Evolutionary conservation across 2,113 vertebrate species (phyloP), one percentile per base, ranked within the genome.

Genomic region (Platysteira castanea): DNA sequence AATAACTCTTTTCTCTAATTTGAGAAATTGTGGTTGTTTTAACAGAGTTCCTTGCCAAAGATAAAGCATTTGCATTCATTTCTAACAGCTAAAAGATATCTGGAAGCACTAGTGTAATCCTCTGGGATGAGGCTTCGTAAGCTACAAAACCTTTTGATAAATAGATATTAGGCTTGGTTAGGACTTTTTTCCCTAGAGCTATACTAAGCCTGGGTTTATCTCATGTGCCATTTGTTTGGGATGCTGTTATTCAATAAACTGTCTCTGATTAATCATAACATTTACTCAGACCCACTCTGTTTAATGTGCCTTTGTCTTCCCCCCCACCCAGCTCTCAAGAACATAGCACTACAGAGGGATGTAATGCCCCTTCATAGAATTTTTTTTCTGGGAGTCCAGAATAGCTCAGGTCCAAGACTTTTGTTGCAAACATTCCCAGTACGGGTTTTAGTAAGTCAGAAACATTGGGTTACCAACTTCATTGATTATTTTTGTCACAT

Each of bases 401-500:
- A 33, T 78, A 92, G 53, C 30, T 35, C 37, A 89, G 49, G 21
- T 60, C 24, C 9, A 52, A 74, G 39, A 42, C 18, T 89, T 70
- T 42, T 47, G 39, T 73, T 68, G 46, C 27, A 87, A 71, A 39
- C 15, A 35, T 67, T 75, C 30, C 3, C 1, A 61, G 5, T 56
- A 87, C 42, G 2, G 10, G 27, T 24, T 85, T 90, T 64, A 92
- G 35, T 41, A 47, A 81, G 52, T 63, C 52, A 56, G 69, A 75
- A 84, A 46, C 11, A 1, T n/a, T 49, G 47, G 17, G 6, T 78
- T 78, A 15, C 54, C 88, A 57, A 69, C 67, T 85, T 75, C 49
- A 93, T 94, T 95, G 94, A 94, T 96, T 92, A 52, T 80, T 96
- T 94, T 88, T 93, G 92, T 94, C 79, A 54, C n/a, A 49, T 90